These are phyloP conservation scores for Hemitrygon akajei DNA, from an alignment of 2,797 vertebrate species.

Conservation along the genomic window DNA sequence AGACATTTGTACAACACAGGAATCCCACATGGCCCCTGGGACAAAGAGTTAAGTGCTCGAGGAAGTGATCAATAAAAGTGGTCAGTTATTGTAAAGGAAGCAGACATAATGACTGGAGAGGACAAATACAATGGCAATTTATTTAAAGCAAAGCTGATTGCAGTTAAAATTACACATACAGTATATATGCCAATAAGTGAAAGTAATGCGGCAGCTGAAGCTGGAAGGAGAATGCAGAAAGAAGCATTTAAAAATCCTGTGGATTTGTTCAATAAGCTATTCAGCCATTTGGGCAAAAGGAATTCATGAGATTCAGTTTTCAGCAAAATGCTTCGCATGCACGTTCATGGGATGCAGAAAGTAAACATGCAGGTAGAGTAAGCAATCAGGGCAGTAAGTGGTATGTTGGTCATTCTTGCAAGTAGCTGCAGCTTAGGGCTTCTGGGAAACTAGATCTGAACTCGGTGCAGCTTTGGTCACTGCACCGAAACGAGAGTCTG, in stretches of 20 bases:
- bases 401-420: too few species aligned
- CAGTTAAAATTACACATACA: neutral
- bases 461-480: too few species aligned
- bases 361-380: too few species aligned
- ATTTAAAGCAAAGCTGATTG: neutral
- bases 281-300: neutral
- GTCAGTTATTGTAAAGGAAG: neutral
- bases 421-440: too few species aligned
- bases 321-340: too few species aligned
- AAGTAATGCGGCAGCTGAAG: neutral
- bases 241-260: neutral
- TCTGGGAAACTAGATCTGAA: too few species aligned
- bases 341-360: too few species aligned
- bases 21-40: neutral
- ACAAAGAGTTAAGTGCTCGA: neutral
- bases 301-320: neutral
- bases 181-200: neutral
- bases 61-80: constrained; percentile 9
- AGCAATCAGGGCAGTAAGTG: too few species aligned
- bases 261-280: neutral
- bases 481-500: too few species aligned
- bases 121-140: neutral
- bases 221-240: neutral
- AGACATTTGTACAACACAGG: neutral
- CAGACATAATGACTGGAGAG: neutral